Percentiles rank a stretch among this genome's conserved stretches.
phyloP scores from a whole-genome alignment of 1,140 invertebrate genomes.

The Dinoponera quadriceps region DNA sequence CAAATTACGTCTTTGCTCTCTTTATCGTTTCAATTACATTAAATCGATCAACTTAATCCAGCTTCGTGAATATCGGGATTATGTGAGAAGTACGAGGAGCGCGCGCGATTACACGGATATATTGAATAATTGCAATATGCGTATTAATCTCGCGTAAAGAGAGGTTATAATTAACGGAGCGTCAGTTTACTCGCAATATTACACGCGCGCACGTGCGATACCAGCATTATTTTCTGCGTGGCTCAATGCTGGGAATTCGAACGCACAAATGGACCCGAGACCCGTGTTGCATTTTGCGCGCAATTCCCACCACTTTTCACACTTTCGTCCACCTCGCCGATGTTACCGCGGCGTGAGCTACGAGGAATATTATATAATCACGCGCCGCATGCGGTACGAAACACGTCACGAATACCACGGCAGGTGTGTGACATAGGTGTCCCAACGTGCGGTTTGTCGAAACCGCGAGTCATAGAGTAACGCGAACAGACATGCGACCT shows the following conservation, averaged over 20 bases:
- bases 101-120: slow-evolving; percentile 4
- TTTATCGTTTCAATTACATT: neutral
- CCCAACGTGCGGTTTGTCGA: slow-evolving; percentile 77
- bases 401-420: slow-evolving; percentile 77
- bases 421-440: slow-evolving; percentile 75
- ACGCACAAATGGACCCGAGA: slow-evolving; percentile 1
- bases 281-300: neutral
- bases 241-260: slow-evolving; percentile 41
- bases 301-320: slow-evolving; percentile 34
- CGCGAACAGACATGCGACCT: slow-evolving; percentile 78
- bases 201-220: no score
- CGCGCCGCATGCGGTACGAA: slow-evolving; percentile 70
- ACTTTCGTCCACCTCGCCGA: slow-evolving; percentile 2
- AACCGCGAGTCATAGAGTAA: slow-evolving; percentile 77
- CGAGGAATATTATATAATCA: slow-evolving; percentile 75
- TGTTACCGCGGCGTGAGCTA: slow-evolving; percentile 33
- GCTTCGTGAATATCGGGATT: neutral
- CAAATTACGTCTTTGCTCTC: no score
- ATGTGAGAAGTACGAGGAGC: neutral
- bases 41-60: slow-evolving; percentile 30
- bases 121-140: slow-evolving; percentile 12
- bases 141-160: neutral
- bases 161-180: neutral
- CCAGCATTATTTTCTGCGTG: neutral
- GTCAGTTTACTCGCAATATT: neutral